phyloP scores from a whole-genome alignment of 2,888 invertebrate genomes.

The Pandemis corylana region DNA sequence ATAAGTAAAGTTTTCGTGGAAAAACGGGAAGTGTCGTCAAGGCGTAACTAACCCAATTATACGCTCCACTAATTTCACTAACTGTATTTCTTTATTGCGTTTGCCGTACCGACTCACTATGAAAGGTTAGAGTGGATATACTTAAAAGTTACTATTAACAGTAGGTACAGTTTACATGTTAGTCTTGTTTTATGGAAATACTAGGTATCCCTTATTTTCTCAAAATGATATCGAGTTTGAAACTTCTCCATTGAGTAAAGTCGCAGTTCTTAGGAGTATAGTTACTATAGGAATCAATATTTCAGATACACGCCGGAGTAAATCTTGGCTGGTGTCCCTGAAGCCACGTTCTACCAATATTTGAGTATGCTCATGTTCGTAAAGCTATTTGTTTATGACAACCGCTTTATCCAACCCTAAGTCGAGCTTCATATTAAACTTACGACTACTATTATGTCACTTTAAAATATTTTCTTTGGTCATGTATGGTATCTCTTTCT shows the following conservation, averaged over 20 bases:
- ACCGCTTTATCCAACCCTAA: slow-evolving; percentile 54
- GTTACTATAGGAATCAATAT: slow-evolving; percentile 50
- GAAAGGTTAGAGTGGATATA: slow-evolving; percentile 16
- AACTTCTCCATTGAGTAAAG: neutral
- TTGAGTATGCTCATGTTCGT: slow-evolving; percentile 67
- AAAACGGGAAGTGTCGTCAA: slow-evolving; percentile 21
- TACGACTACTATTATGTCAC: slow-evolving; percentile 49
- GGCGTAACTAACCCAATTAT: slow-evolving; percentile 36
- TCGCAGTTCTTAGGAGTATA: neutral
- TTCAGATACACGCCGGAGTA: slow-evolving; percentile 60
- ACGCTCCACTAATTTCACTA: slow-evolving; percentile 36
- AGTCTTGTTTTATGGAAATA: neutral
- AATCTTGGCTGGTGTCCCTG: slow-evolving; percentile 63
- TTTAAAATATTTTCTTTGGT: slow-evolving; percentile 46
- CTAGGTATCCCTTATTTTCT: neutral
- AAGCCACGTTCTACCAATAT: slow-evolving; percentile 78
- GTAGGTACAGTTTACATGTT: slow-evolving; percentile 14
- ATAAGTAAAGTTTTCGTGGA: slow-evolving; percentile 13
- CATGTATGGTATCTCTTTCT: slow-evolving; percentile 18
- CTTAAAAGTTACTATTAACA: slow-evolving; percentile 16
- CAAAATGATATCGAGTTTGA: neutral
- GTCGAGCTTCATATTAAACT: slow-evolving; percentile 52
- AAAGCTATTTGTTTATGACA: slow-evolving; percentile 71
- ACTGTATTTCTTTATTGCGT: slow-evolving; percentile 37
- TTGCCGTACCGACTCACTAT: slow-evolving; percentile 3